These are phyloP conservation scores for Python bivittatus DNA, from an alignment of 2,113 vertebrate genomes.

Conservation along the genomic window DNA sequence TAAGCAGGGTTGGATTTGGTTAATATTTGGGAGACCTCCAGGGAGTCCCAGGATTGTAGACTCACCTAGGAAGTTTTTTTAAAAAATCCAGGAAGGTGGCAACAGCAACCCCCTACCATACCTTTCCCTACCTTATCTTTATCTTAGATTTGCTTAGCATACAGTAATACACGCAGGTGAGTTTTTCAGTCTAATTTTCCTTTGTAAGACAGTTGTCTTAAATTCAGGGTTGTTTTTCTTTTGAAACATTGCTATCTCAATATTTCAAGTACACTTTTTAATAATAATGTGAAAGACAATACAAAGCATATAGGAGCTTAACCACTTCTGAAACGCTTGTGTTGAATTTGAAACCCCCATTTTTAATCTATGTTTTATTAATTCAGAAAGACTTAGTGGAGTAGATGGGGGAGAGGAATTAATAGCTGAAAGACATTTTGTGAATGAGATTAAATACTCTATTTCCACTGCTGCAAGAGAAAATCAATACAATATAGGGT, in stretches of 20 bases:
- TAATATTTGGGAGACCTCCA: neutral
- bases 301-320: neutral
- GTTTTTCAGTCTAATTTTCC: neutral
- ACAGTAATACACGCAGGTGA: neutral
- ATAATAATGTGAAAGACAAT: neutral
- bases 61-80: neutral
- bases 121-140: neutral
- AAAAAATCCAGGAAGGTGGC: neutral
- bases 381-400: neutral
- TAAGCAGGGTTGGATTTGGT: neutral
- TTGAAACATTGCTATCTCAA: neutral
- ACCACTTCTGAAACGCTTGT: neutral
- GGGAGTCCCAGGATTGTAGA: neutral
- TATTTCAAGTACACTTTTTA: neutral
- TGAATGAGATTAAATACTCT: neutral
- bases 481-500: neutral
- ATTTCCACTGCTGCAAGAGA: neutral
- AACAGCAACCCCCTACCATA: neutral
- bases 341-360: neutral
- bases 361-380: constrained; percentile 1
- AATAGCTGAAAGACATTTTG: neutral
- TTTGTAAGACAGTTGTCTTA: neutral
- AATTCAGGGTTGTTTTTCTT: neutral
- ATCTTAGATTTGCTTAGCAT: neutral
- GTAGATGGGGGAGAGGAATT: neutral